Evolutionary conservation across 64 coral and sea anemone genomes (phyloP).

Genomic region (Catalaphyllia jardinei): DNA sequence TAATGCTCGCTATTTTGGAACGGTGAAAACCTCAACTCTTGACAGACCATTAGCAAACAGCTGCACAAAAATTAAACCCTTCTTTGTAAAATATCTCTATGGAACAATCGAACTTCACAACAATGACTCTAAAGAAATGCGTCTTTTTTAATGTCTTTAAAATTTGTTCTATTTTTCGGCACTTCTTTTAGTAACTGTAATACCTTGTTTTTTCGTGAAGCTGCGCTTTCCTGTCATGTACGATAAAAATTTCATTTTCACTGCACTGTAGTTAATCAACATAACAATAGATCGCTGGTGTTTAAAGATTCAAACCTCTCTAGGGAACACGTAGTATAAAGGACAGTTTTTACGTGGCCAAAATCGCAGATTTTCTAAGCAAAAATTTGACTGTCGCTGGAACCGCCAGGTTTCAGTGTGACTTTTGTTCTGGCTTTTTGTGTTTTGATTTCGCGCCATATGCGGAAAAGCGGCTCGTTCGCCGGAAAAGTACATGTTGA

Average conservation of each 20-base stretch:
- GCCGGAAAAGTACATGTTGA: constrained; percentile 76
- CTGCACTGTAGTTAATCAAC: constrained; percentile 7
- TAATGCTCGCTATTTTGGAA: constrained; percentile 33
- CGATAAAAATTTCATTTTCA: constrained; percentile 36
- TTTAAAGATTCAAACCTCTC: constrained; percentile 16
- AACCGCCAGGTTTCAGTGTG: constrained; percentile 22
- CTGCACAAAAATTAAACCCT: neutral
- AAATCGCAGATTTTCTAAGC: neutral
- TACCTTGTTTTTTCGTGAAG: neutral
- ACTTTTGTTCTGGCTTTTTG: constrained; percentile 64
- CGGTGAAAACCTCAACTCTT: neutral
- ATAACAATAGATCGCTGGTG: constrained; percentile 30
- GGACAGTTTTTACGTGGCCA: neutral
- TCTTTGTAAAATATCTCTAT: neutral
- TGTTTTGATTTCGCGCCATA: constrained; percentile 96
- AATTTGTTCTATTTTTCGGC: constrained; percentile 10
- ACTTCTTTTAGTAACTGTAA: neutral
- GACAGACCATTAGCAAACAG: constrained; percentile 4
- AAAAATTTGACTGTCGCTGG: neutral
- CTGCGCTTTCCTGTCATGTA: constrained; percentile 3
- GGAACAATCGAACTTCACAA: neutral
- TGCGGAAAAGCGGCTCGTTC: constrained; percentile 74
- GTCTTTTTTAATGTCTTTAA: neutral
- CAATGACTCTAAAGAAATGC: neutral
- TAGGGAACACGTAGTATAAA: constrained; percentile 15